Evolutionary conservation across 2,888 invertebrate species (phyloP), one percentile per base, ranked within the genome.

Genomic region (Nineta flava): DNA sequence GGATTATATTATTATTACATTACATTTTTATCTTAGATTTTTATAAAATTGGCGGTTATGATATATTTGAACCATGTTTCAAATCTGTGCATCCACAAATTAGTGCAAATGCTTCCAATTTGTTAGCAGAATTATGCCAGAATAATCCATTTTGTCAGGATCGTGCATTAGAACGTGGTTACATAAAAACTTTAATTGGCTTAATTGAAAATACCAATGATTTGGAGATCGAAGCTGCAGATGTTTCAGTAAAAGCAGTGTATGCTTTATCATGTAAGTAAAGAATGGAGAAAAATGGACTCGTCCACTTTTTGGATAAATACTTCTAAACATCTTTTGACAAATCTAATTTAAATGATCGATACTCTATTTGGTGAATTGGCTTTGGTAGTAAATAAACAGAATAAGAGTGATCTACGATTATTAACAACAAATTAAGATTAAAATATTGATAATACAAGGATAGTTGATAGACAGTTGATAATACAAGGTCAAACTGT

Each of bases 111-210:
- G 75, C 82, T 2, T 80, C 83, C 10, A 74, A 79, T 26, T 66
- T 91, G 12, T 68, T 93, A 2, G 91, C 83, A 0, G 83, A 83
- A 58, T 64, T 90, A 51, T 79, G 83, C 34, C 93, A 94, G 66
- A 91, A 93, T 67, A 92, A 93, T 67, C 78, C 82, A 0, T 83
- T 75, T 61, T 87, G 87, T 57, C 93, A 94, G 64, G 66, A 75
- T 21, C 70, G 73, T 41, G 77, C 82, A n/a, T 56, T 86, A 5
- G 78, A 83, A 52, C 70, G 73, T 45, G 76, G 78, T 0, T 66
- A 84, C 9, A 65, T 92, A 42, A 75, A 78, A 0, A 67, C 74
- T 9, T 64, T 92, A 13, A 60, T 86, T 12, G 63, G 65, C 5
- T 63, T 83, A 50, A 64, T 81, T 10, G 74, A 77, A 56, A 67